Evolutionary conservation across 2,888 invertebrate genomes (phyloP), one percentile per base, ranked within the genome.

Genomic region (Eurytoma californica): DNA sequence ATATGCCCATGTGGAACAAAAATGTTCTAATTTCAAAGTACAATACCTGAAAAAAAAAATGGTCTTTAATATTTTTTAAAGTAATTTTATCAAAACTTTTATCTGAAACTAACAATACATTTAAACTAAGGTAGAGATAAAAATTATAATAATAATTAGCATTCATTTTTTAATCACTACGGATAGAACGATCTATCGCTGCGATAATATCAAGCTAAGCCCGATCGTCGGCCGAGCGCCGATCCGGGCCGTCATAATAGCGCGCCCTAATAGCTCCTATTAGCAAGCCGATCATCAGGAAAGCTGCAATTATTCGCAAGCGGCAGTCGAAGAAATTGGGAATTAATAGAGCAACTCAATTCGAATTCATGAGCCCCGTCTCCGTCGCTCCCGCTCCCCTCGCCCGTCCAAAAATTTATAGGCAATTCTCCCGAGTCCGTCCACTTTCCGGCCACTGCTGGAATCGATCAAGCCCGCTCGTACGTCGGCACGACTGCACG

Each of bases 341-440:
- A 80, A 80, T 80, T 76, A 80, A 80, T 80, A 72, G 80, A 80
- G 80, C 80, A 72, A 80, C 69, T 76, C 76, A 72, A 80, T 76
- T 76, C 72, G 76, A 72, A 80, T 80, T 80, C 76, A 80, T 80
- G 80, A 76, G 75, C 55, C 63, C 20, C 30, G 16, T 20, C 47
- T 49, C n/a, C 13, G 47, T 18, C 63, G n/a, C 72, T 55, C 30
- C 7, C 65, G 0, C 20, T 14, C 14, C 3, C 20, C 20, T 20
- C 24, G 14, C 13, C 3, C 47, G 63, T n/a, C 72, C 61, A 75
- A 72, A 79, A 79, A 79, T 79, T 79, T 72, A 79, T 75, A 67
- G 75, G 47, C 69, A 53, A 66, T 75, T 58, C 75, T 18, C 47
- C 24, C 5, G 16, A 60, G 12, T 53, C 28, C 49, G 28, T 16